These are phyloP conservation scores for Camptogramma bilineatum DNA, from an alignment of 2,888 invertebrate species.

Conservation along the genomic window DNA sequence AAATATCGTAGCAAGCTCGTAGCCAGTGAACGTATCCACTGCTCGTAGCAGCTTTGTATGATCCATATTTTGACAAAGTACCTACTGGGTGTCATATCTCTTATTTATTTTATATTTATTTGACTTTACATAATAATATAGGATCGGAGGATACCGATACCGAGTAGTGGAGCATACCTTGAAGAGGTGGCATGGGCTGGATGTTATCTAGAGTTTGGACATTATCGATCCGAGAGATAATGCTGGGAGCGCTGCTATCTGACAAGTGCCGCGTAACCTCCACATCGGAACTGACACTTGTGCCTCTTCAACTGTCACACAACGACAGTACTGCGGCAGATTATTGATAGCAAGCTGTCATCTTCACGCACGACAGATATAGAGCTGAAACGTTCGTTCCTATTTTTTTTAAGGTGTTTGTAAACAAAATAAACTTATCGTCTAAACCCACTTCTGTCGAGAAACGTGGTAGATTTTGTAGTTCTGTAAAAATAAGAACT, in stretches of 20 bases:
- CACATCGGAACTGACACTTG: background rate
- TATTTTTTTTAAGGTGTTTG: background rate
- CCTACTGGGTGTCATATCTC: background rate
- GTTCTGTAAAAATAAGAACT: too few relatives aligned
- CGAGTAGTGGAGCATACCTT: background rate
- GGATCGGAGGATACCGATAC: background rate
- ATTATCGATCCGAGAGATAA: background rate
- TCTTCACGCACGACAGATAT: background rate
- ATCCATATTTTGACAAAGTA: too few relatives aligned
- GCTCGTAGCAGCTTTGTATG: conserved; percentile 6
- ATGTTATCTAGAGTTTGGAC: conserved; percentile 5
- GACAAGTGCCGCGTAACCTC: conserved; percentile 6
- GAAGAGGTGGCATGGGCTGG: background rate
- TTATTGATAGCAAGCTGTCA: conserved; percentile 11
- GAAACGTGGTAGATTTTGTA: too few relatives aligned
- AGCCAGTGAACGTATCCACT: too few relatives aligned
- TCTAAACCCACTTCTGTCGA: too few relatives aligned
- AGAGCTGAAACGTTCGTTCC: background rate
- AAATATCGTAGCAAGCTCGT: conserved; percentile 11
- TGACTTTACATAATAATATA: background rate
- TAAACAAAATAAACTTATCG: too few relatives aligned
- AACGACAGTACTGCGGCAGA: conserved; percentile 7
- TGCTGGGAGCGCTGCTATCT: conserved; percentile 16
- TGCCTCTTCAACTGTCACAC: conserved; percentile 8
- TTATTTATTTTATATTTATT: background rate